Base-by-base conservation (phyloP, 2,888 invertebrate genomes). In the Troglohyphantes excavatus region DNA sequence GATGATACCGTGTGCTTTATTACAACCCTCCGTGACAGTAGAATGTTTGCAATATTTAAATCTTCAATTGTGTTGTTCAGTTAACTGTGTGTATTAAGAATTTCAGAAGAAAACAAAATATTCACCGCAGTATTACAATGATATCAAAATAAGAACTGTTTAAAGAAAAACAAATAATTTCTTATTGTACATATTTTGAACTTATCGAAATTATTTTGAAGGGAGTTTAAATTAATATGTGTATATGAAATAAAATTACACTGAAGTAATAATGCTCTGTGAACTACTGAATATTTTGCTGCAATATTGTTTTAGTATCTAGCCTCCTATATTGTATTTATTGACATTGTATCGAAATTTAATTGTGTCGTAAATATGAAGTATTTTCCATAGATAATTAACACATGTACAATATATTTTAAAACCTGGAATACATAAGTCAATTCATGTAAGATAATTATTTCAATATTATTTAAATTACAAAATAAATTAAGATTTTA, bases 21-120 rank as follows among this genome's bases (percentile, higher is more conserved):
- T 5, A 53, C n/a, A 53, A 39, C 13, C 39, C 39, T 39, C 39
- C 13, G n/a, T 53, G 17, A 53, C 13, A 53, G 53, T 53, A n/a
- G 53, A n/a, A 53, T 53, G 53, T 53, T n/a, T 53, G 53, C 53
- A 53, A 53, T 53, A 53, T 53, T 53, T 53, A 53, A 53, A 53
- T n/a, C 5, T 53, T 53, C 11, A 7, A 46, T 46, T 53, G 53
- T 53, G 53, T n/a, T n/a, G 53, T 53, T 53, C 53, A 13, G 53
- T 53, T n/a, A n/a, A n/a, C n/a, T n/a, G n/a, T n/a, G n/a, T n/a
- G n/a, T n/a, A n/a, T n/a, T 13, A 53, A 53, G n/a, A 0, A n/a
- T 53, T 17, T 17, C 17, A 53, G n/a, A 53, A n/a, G 17, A 17
- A 33, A n/a, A 0, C 1, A 39, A 39, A 53, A 53, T 9, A 53